Conservation (phyloP, 2,113 vertebrate species). For the Rhinoderma darwinii region DNA sequence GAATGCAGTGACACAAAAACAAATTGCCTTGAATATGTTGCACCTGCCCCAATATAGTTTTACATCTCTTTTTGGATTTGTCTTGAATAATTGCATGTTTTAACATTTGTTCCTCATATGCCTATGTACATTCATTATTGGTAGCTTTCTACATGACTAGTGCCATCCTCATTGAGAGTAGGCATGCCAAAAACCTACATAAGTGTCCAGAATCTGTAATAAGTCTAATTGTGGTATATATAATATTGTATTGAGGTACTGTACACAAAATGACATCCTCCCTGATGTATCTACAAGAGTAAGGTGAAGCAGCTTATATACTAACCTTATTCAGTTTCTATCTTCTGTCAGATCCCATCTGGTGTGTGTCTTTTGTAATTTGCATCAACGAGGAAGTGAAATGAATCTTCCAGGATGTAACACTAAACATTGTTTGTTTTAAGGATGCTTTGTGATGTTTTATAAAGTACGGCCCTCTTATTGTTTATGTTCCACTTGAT, state of each 20-base stretch:
- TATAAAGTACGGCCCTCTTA: neutral
- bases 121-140: no score
- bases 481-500: no score
- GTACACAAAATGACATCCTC: neutral
- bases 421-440: neutral
- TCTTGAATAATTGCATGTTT: no score
- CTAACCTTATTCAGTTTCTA: neutral
- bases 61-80: no score
- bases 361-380: conserved; percentile 9
- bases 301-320: neutral
- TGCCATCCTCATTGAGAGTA: neutral
- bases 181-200: neutral
- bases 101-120: no score
- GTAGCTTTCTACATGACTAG: no score
- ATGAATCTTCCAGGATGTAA: neutral
- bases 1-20: no score
- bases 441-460: neutral
- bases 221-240: no score
- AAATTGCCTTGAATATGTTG: no score
- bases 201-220: neutral
- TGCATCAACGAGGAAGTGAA: neutral
- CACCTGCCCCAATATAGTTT: no score
- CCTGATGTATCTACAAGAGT: neutral
- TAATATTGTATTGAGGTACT: neutral
- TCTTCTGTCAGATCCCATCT: conserved; percentile 10